Base-by-base conservation (phyloP, 2,113 vertebrate species). In the Pycnonotus jocosus region DNA sequence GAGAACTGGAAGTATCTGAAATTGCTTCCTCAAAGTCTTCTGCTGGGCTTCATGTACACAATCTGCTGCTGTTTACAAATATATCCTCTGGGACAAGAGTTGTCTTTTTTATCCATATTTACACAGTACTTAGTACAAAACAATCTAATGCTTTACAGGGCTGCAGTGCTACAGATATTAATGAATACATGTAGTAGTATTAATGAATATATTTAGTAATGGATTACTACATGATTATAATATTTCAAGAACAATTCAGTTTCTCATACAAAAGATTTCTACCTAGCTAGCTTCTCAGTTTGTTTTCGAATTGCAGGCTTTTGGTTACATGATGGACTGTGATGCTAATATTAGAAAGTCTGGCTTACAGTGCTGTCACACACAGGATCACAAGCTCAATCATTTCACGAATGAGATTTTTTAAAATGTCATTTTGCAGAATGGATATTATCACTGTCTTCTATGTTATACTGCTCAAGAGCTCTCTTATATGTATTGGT, bases 211-310 rank as follows among this genome's bases (percentile, higher is more conserved):
- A 57, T 53, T 74, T n/a, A 44, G 15, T 35, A 85, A 42, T 47
- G n/a, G 27, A 69, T 50, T 24, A 33, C 6, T 60, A 37, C 4
- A 12, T 47, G 11, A 71, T 65, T 83, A 45, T 68, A 83, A 54
- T 15, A 33, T 33, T 58, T 70, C 40, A 62, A 88, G 38, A 82
- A n/a, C 14, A 66, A 54, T n/a, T 47, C 23, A 30, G 14, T 61
- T 93, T 87, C n/a, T 73, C 7, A 33, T 53, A 24, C 5, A 30
- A 17, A 50, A 47, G 7, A 27, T 48, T 89, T 61, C 42, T 69
- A 23, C 30, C 0, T 0, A 83, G 27, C 0, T 0, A 83, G 27
- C 8, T 80, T 54, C 40, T 88, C 1, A 3, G 35, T 54, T 80
- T 7, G 3, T 35, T 82, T 80, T 45, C 72, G 21, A 68, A 33